Conservation (phyloP, 2,888 invertebrate genomes). For the Ectobius pallidus region DNA sequence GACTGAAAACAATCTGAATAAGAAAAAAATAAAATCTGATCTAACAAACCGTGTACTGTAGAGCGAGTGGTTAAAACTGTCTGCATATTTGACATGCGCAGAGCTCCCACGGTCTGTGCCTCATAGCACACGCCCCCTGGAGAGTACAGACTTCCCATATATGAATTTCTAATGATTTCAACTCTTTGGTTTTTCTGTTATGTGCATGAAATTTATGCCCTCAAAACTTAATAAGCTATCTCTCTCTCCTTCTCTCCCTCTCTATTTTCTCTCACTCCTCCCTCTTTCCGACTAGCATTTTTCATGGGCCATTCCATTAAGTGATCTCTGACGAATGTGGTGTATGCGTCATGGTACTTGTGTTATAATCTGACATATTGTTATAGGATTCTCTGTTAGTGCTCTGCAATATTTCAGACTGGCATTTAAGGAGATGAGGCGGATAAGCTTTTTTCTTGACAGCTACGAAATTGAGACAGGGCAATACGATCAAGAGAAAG, state of each 20-base stretch:
- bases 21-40: slow-evolving; percentile 1
- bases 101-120: slow-evolving; percentile 26
- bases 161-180: slow-evolving; percentile 42
- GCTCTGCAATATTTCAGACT: slow-evolving; percentile 17
- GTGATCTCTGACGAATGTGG: slow-evolving; percentile 35
- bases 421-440: neutral
- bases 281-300: neutral
- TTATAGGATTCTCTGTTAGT: neutral
- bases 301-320: neutral
- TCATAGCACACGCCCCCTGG: slow-evolving; percentile 39
- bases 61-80: neutral
- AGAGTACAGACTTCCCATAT: slow-evolving; percentile 33
- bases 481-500: neutral
- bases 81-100: slow-evolving; percentile 35
- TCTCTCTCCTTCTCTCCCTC: neutral
- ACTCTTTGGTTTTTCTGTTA: slow-evolving; percentile 42
- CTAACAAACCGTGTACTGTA: neutral
- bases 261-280: too few species aligned
- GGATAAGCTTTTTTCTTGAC: neutral
- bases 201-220: slow-evolving; percentile 41
- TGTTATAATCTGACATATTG: neutral
- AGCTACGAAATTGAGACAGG: neutral
- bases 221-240: slow-evolving; percentile 38
- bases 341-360: slow-evolving; percentile 29
- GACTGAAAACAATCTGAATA: too few species aligned